Percentiles rank a stretch among this genome's conserved stretches.
Conservation (phyloP, 2,797 vertebrate genomes). For the Alectoris magna region DNA sequence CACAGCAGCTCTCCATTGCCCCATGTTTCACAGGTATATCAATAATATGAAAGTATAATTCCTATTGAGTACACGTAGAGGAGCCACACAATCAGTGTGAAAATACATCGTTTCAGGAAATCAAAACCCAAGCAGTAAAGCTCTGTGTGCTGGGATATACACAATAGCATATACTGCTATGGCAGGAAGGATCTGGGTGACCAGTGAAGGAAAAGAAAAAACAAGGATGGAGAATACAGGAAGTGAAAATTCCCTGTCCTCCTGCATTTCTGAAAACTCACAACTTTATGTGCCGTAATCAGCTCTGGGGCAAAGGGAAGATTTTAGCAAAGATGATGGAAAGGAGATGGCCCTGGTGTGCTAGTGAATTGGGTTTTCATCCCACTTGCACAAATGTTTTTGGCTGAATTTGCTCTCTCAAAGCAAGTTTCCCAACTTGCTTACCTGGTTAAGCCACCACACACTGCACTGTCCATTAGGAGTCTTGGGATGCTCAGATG, state of each 20-base stretch:
- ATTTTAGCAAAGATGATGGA: background rate
- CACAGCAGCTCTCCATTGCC: background rate
- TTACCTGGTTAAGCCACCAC: background rate
- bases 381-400: background rate
- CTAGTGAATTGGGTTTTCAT: background rate
- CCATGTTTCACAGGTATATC: background rate
- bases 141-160: background rate
- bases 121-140: background rate
- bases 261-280: background rate
- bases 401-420: background rate
- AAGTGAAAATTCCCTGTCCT: background rate
- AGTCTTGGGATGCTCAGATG: background rate
- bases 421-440: background rate
- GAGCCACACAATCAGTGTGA: background rate
- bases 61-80: background rate
- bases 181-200: background rate
- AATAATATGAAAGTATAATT: background rate
- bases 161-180: background rate
- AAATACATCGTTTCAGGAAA: background rate
- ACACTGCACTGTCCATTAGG: background rate
- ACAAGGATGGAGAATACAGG: background rate
- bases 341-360: background rate
- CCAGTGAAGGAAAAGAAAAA: background rate
- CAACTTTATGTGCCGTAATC: background rate
- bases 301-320: background rate